Base-by-base conservation (phyloP, 2,888 invertebrate species). In the Apotomis betuletana region DNA sequence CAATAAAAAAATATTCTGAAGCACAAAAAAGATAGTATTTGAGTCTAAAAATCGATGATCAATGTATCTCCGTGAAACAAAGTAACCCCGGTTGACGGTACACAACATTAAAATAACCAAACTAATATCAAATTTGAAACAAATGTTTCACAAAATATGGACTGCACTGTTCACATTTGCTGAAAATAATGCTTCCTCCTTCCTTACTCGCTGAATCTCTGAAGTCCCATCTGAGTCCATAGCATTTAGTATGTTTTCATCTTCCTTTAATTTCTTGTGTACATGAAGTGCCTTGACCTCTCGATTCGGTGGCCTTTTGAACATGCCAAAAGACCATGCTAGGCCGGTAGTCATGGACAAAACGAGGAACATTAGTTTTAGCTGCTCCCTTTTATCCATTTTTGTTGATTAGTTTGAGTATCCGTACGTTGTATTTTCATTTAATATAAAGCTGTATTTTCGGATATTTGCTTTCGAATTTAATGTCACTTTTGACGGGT, bases 351-450 rank as follows among this genome's bases (percentile, higher is more conserved):
- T 75, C 87, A 90, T 86, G 5, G 90, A 85, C 69, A 88, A 72
- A 3, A 85, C 83, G 70, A 90, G 51, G 58, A 86, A 75, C n/a
- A 90, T 10, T 0, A 91, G 79, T 79, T 87, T 88, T 5, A 90
- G 62, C 74, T 89, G 88, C 49, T 88, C 88, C 46, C 74, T 82
- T 78, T 70, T 84, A 73, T 92, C 88, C 91, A 92, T 91, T 75
- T 49, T 80, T 27, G 27, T 27, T 27, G 27, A 2, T 27, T 27
- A 27, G 27, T 27, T 27, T 27, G 27, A 27, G 27, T 27, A 27
- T 27, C 2, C 27, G 27, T 27, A 27, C 27, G 27, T 27, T 27
- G 27, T 27, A 27, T 27, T 27, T 27, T 27, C 27, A 27, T 27
- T 27, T 27, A 27, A 27, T 27, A 27, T 27, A 27, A 27, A 27